These are phyloP conservation scores for Megaustenia siamemsis DNA, from an alignment of 2,888 invertebrate species.

Conservation along the genomic window DNA sequence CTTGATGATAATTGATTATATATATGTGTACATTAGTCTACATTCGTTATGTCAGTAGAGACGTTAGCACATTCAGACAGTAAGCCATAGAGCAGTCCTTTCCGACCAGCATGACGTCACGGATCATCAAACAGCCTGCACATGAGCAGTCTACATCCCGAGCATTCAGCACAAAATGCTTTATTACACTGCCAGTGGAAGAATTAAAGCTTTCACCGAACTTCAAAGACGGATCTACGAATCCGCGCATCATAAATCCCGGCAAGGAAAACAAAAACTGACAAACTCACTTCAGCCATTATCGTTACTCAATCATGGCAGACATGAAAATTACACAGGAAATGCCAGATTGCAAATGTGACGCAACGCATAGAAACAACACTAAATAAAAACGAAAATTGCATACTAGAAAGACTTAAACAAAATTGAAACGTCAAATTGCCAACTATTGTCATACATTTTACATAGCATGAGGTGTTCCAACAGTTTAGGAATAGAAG, in stretches of 20 bases:
- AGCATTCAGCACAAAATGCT: background rate
- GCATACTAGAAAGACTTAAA: no score
- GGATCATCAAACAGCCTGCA: background rate
- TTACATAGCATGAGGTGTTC: background rate
- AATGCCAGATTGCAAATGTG: background rate
- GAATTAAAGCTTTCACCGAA: background rate
- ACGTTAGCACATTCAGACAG: no score
- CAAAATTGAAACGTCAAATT: background rate
- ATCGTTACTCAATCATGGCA: background rate
- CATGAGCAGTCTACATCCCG: background rate
- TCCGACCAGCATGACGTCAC: background rate
- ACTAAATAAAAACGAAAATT: background rate
- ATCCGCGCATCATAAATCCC: background rate
- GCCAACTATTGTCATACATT: background rate
- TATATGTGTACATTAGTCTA: no score
- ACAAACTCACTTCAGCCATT: background rate
- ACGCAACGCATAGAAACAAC: background rate
- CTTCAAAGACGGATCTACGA: background rate
- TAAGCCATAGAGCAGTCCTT: no score
- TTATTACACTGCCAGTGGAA: background rate
- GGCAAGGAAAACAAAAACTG: background rate
- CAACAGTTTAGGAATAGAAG: background rate
- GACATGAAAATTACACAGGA: background rate
- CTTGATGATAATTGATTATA: no score
- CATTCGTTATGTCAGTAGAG: no score